Conservation (phyloP, 2,888 invertebrate species). For the Hirudinaria manillensis region DNA sequence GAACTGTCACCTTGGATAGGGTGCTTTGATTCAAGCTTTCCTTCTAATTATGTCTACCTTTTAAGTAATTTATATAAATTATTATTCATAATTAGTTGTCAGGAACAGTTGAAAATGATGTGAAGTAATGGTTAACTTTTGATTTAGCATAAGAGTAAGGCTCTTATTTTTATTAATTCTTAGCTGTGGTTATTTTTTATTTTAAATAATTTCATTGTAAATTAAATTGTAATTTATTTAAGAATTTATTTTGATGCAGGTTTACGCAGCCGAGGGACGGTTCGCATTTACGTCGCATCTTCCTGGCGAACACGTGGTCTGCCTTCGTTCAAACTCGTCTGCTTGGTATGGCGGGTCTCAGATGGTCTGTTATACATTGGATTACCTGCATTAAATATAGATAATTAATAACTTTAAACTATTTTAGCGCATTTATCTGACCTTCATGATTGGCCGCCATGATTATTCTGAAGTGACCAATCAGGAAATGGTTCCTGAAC, state of each 20-base stretch:
- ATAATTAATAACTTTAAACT: not conserved
- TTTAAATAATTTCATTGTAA: no score
- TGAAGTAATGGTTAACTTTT: no score
- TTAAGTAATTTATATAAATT: no score
- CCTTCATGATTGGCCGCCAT: conserved; percentile 97
- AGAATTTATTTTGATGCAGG: conserved; percentile 47
- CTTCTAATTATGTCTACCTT: no score
- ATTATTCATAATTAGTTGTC: no score
- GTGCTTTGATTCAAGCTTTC: not conserved
- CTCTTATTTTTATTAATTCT: no score
- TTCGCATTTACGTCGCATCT: conserved; percentile 94
- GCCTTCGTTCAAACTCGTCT: conserved; percentile 93
- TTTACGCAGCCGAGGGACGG: conserved; percentile 80
- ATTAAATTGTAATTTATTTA: no score
- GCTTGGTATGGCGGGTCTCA: conserved; percentile 98
- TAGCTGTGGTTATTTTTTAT: no score
- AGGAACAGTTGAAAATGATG: no score
- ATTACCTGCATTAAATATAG: no score
- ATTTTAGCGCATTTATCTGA: conserved; percentile 76
- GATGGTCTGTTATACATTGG: conserved; percentile 60
- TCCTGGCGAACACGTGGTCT: conserved; percentile 95
- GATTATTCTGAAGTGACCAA: conserved; percentile 95
- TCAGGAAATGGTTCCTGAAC: conserved; percentile 89
- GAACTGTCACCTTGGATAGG: not conserved
- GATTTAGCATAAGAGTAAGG: no score